Percentiles rank a stretch among this genome's conserved stretches.
Conservation (phyloP, 2,888 invertebrate genomes). For the Bombylius discolor region DNA sequence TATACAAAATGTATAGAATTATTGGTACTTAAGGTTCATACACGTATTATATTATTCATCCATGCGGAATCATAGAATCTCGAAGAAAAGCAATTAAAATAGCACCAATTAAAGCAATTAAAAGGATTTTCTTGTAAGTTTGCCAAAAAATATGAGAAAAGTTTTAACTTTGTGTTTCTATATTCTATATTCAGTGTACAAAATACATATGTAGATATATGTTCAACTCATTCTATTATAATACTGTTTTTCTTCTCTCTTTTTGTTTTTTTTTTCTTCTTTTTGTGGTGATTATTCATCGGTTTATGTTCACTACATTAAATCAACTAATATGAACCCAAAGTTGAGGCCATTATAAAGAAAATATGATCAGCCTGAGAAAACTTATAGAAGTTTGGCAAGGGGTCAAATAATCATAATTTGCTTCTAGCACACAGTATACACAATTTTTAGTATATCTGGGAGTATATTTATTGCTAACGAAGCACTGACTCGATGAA, state of each 20-base stretch:
- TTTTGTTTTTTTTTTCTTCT: too few relatives aligned
- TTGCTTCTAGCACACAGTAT: slow-evolving; percentile 6
- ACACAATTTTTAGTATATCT: neutral
- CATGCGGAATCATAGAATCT: neutral
- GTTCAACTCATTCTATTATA: too few relatives aligned
- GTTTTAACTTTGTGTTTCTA: neutral
- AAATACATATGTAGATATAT: neutral
- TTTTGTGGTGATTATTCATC: slow-evolving; percentile 14
- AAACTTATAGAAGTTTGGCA: neutral
- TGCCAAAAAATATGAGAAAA: neutral
- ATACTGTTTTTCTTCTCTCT: too few relatives aligned
- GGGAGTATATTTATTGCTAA: slow-evolving; percentile 15
- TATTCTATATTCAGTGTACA: too few relatives aligned
- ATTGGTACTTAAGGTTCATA: slow-evolving; percentile 9
- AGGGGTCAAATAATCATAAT: slow-evolving; percentile 13
- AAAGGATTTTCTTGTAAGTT: neutral
- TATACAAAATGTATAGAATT: slow-evolving; percentile 1
- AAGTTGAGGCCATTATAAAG: slow-evolving; percentile 3
- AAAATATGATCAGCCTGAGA: neutral
- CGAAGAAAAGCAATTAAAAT: neutral
- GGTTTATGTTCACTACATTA: slow-evolving; percentile 35
- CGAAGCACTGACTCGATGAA: slow-evolving; percentile 16
- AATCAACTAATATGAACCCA: slow-evolving; percentile 34
- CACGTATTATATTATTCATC: slow-evolving; percentile 3
- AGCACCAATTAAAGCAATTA: neutral